Conservation (phyloP, 2,113 vertebrate species). For the Eurypyga helias region DNA sequence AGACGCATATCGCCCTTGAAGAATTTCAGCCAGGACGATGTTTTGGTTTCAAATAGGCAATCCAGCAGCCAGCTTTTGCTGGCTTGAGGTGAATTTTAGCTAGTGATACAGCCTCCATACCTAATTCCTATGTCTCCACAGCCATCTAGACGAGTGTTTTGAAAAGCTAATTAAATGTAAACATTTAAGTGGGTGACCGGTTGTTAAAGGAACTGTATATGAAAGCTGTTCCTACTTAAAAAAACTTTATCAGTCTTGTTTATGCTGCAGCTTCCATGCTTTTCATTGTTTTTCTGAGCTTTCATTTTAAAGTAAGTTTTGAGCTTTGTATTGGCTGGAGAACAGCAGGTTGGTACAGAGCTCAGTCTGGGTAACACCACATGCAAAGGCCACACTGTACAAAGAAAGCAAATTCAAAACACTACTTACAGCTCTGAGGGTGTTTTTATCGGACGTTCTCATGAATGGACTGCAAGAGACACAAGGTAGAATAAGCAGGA, state of each 20-base stretch:
- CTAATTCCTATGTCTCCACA: neutral
- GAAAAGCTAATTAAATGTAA: constrained; percentile 15
- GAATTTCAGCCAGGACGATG: neutral
- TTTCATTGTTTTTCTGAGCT: neutral
- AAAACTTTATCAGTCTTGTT: neutral
- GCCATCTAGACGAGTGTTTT: neutral
- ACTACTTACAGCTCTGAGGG: neutral
- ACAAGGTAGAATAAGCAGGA: neutral
- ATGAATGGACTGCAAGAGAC: neutral
- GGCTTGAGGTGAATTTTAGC: neutral
- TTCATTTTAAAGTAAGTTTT: neutral
- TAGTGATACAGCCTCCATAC: neutral
- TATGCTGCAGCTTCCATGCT: neutral
- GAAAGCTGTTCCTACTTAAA: neutral
- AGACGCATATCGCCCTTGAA: neutral
- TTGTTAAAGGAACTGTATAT: neutral
- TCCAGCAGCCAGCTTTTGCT: neutral
- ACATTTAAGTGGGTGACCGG: neutral
- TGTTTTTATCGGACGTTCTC: neutral
- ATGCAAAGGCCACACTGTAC: neutral
- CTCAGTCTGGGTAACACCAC: neutral
- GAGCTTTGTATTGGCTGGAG: neutral
- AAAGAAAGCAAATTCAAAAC: neutral
- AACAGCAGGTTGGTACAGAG: neutral
- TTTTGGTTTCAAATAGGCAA: neutral